A percentile compares a stretch with the other conserved stretches of the same genome.
These are phyloP conservation scores for Hippotragus niger DNA, from an alignment of 2,113 vertebrate species.

Conservation along the genomic window DNA sequence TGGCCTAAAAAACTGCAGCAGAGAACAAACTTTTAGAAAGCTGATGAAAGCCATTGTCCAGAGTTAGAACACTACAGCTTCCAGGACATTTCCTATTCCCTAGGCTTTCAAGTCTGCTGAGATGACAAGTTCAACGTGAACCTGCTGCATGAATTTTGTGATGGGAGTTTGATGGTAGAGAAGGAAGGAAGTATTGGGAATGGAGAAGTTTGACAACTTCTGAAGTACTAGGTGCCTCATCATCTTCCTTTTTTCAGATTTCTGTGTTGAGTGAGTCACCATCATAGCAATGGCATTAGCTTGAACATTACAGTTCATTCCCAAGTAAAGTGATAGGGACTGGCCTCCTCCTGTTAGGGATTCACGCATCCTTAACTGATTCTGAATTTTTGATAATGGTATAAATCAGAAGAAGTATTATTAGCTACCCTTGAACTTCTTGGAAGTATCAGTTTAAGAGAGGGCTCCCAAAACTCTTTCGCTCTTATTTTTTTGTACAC, in stretches of 20 bases:
- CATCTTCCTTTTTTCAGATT: background rate
- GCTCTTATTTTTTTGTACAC: constrained; percentile 14
- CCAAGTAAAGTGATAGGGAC: background rate
- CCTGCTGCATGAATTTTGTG: background rate
- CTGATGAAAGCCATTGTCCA: background rate
- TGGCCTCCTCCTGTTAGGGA: background rate
- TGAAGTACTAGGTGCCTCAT: background rate
- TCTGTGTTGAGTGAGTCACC: background rate
- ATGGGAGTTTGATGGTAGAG: background rate
- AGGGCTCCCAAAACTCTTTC: background rate
- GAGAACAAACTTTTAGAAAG: background rate
- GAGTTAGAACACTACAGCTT: background rate
- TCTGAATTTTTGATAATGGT: background rate
- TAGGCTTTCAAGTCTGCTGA: background rate
- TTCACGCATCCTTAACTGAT: background rate
- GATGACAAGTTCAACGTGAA: background rate
- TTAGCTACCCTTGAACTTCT: constrained; percentile 24
- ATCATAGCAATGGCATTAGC: background rate
- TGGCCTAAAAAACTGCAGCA: background rate
- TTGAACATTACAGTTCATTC: background rate
- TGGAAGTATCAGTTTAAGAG: background rate
- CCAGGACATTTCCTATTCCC: background rate
- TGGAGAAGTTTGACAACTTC: background rate
- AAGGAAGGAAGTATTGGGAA: background rate
- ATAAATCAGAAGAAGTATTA: background rate